These are phyloP conservation scores for Grammomys surdaster DNA, from an alignment of 2,113 vertebrate species.

Conservation along the genomic window DNA sequence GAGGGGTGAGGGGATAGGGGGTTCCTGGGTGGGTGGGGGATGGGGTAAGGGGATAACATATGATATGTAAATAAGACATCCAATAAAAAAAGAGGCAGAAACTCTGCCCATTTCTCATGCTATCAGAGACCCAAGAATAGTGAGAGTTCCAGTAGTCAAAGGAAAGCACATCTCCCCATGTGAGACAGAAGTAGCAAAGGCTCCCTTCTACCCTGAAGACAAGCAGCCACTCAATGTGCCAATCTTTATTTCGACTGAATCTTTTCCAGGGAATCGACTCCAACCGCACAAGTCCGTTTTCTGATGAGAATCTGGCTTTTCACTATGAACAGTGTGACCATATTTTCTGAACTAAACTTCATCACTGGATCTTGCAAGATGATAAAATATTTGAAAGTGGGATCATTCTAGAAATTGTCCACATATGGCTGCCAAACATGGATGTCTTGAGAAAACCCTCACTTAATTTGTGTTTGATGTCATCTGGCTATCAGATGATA, in stretches of 20 bases:
- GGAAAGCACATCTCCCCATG: constrained; percentile 2
- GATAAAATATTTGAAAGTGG: constrained; percentile 69
- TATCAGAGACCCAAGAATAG: constrained; percentile 31
- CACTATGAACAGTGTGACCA: background rate
- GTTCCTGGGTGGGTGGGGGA: too few relatives aligned
- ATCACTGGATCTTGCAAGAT: constrained; percentile 60
- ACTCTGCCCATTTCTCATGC: background rate
- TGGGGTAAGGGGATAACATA: too few relatives aligned
- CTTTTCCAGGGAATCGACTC: constrained; percentile 33
- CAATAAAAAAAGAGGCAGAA: background rate
- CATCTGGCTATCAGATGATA: constrained; percentile 80
- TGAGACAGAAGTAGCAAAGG: constrained; percentile 12
- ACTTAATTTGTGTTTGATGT: constrained; percentile 77
- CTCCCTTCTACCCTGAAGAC: constrained; percentile 31
- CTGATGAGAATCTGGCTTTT: constrained; percentile 5
- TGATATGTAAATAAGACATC: too few relatives aligned
- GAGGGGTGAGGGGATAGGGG: too few relatives aligned
- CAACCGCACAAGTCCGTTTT: background rate
- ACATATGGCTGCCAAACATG: constrained; percentile 76
- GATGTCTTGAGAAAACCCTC: constrained; percentile 63
- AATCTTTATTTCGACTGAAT: background rate
- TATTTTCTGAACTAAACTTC: constrained; percentile 66
- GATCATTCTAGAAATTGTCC: constrained; percentile 56
- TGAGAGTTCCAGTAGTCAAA: background rate
- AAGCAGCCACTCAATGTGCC: background rate